Evolutionary conservation across 2,797 vertebrate genomes (phyloP).

Genomic region (Girardinus metallicus): DNA sequence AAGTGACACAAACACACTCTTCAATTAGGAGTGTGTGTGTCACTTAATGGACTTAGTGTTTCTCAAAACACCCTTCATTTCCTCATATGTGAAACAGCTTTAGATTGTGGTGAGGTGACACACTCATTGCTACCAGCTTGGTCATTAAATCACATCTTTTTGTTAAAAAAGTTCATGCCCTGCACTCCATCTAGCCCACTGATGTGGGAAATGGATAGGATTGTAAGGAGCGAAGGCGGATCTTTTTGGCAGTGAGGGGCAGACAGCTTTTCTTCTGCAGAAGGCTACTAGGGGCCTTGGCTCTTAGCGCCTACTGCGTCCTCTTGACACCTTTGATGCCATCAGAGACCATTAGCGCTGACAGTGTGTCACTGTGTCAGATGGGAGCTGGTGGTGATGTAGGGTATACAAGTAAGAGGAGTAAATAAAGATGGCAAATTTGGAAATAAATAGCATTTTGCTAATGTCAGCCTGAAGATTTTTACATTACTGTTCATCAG

Average conservation of each 20-base stretch:
- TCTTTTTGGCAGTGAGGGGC: conserved; percentile 63
- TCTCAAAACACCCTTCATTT: background rate
- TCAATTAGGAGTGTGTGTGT: background rate
- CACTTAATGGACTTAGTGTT: background rate
- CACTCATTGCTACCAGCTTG: conserved; percentile 39
- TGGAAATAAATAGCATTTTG: conserved; percentile 35
- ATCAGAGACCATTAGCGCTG: conserved; percentile 72
- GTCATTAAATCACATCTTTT: conserved; percentile 53
- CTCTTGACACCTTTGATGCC: conserved; percentile 74
- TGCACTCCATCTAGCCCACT: conserved; percentile 65
- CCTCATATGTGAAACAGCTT: background rate
- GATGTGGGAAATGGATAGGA: conserved; percentile 75
- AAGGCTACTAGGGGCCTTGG: conserved; percentile 67
- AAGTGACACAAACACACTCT: background rate
- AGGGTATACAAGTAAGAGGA: conserved; percentile 44
- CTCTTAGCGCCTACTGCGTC: conserved; percentile 68
- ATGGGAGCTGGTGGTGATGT: conserved; percentile 51
- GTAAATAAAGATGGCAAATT: conserved; percentile 52
- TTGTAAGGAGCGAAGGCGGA: conserved; percentile 58
- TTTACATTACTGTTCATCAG: conserved; percentile 16
- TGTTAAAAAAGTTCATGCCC: conserved; percentile 70
- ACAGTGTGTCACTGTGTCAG: conserved; percentile 68
- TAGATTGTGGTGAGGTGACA: conserved; percentile 11
- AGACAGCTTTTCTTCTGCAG: conserved; percentile 67
- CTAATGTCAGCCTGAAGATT: conserved; percentile 18